Conservation (phyloP, 2,113 vertebrate species). For the Chiloscyllium plagiosum region DNA sequence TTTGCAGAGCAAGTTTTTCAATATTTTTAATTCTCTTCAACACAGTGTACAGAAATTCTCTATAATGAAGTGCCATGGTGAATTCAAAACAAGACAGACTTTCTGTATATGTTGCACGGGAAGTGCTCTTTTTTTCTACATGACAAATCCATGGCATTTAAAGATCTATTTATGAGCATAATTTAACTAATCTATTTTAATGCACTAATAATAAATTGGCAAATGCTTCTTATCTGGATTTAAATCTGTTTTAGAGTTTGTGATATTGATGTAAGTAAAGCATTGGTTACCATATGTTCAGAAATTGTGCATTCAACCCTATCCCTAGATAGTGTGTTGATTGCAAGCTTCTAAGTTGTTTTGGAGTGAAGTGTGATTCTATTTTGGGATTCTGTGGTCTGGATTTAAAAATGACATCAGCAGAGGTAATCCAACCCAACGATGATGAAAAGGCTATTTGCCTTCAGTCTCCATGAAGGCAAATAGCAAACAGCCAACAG, state of each 20-base stretch:
- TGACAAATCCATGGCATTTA: background rate
- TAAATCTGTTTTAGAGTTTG: conserved; percentile 1
- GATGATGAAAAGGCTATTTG: background rate
- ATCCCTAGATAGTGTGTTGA: background rate
- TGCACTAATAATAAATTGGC: background rate
- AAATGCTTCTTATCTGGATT: background rate
- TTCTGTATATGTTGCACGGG: background rate
- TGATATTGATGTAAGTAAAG: background rate
- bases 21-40: background rate
- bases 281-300: background rate
- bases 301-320: background rate
- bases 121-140: background rate
- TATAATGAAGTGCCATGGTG: background rate
- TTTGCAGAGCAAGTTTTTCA: background rate
- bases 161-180: background rate
- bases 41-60: background rate
- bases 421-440: background rate
- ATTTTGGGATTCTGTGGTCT: background rate
- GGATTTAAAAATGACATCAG: background rate
- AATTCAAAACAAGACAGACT: background rate
- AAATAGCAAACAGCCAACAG: too few relatives aligned
- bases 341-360: background rate
- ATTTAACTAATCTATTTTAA: background rate
- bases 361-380: background rate
- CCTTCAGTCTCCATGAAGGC: background rate